Conservation (phyloP, 2,888 invertebrate genomes). For the Drosophila atroscutellata region DNA sequence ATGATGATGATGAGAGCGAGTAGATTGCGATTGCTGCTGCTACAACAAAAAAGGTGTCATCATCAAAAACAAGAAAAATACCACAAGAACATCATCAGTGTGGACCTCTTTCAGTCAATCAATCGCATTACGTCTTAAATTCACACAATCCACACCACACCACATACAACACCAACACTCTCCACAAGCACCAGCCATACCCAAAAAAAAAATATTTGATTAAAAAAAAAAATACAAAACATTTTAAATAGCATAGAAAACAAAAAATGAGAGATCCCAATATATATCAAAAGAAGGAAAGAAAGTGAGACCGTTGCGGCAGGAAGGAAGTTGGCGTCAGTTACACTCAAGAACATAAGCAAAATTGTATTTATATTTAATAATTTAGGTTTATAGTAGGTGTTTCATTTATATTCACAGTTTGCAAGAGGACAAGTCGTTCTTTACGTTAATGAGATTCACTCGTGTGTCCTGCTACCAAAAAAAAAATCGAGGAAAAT, state of each 20-base stretch:
- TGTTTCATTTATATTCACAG: slow-evolving; percentile 65
- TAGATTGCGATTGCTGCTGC: slow-evolving; percentile 81
- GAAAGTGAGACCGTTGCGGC: slow-evolving; percentile 10
- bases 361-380: slow-evolving; percentile 73
- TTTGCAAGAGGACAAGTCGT: slow-evolving; percentile 44
- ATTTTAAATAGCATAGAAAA: slow-evolving; percentile 30
- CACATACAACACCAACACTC: slow-evolving; percentile 6
- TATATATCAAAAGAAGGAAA: slow-evolving; percentile 15
- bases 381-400: slow-evolving; percentile 76
- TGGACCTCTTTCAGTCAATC: slow-evolving; percentile 46
- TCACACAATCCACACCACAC: slow-evolving; percentile 4
- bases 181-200: slow-evolving; percentile 19
- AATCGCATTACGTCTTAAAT: slow-evolving; percentile 47
- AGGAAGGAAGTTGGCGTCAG: slow-evolving; percentile 24
- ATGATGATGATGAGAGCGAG: slow-evolving; percentile 88
- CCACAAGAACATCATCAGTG: slow-evolving; percentile 35
- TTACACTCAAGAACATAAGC: slow-evolving; percentile 35
- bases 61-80: slow-evolving; percentile 9
- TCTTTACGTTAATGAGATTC: slow-evolving; percentile 28
- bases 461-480: slow-evolving; percentile 17
- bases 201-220: slow-evolving; percentile 20
- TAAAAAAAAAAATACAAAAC: slow-evolving; percentile 5
- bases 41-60: slow-evolving; percentile 15
- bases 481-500: slow-evolving; percentile 3
- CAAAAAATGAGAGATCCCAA: slow-evolving; percentile 13